phyloP scores from a whole-genome alignment of 2,113 vertebrate genomes.

The Phalacrocorax carbo region DNA sequence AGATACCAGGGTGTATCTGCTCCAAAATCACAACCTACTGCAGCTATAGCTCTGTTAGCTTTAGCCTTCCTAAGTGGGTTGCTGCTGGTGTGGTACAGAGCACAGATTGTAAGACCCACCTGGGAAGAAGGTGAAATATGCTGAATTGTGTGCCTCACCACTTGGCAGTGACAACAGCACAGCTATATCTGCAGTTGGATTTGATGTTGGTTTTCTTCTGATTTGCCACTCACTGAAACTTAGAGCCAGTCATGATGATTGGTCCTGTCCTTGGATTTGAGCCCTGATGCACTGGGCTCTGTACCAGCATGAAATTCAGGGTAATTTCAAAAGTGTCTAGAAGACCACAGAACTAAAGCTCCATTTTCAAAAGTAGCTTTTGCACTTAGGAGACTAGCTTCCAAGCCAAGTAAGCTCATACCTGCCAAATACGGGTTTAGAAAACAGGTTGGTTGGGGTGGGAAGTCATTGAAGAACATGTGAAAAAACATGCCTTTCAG shows the following conservation, averaged over 20 bases:
- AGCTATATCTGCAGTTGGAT: slow-evolving; percentile 30
- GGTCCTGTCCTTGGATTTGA: slow-evolving; percentile 57
- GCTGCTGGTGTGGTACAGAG: background rate
- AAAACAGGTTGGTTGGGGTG: slow-evolving; percentile 32
- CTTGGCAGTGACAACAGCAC: slow-evolving; percentile 42
- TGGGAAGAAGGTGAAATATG: slow-evolving; percentile 10
- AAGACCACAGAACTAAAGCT: slow-evolving; percentile 32
- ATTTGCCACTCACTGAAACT: slow-evolving; percentile 41
- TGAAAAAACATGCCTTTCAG: slow-evolving; percentile 8
- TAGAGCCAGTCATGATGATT: slow-evolving; percentile 45
- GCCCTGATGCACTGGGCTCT: slow-evolving; percentile 22
- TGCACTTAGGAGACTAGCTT: slow-evolving; percentile 11
- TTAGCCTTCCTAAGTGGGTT: background rate
- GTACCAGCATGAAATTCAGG: slow-evolving; percentile 11
- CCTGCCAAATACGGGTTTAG: slow-evolving; percentile 22
- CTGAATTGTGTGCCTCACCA: background rate
- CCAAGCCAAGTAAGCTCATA: slow-evolving; percentile 16
- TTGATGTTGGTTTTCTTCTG: slow-evolving; percentile 39
- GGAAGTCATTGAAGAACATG: slow-evolving; percentile 22
- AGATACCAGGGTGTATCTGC: background rate
- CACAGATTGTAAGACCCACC: slow-evolving; percentile 9
- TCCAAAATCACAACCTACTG: background rate
- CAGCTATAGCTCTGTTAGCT: background rate
- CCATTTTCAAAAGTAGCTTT: slow-evolving; percentile 52
- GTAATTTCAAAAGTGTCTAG: slow-evolving; percentile 40